Percentiles rank a stretch among this genome's conserved stretches.
Evolutionary conservation across 2,888 invertebrate species (phyloP).

Genomic region (Ormyrus labotus): DNA sequence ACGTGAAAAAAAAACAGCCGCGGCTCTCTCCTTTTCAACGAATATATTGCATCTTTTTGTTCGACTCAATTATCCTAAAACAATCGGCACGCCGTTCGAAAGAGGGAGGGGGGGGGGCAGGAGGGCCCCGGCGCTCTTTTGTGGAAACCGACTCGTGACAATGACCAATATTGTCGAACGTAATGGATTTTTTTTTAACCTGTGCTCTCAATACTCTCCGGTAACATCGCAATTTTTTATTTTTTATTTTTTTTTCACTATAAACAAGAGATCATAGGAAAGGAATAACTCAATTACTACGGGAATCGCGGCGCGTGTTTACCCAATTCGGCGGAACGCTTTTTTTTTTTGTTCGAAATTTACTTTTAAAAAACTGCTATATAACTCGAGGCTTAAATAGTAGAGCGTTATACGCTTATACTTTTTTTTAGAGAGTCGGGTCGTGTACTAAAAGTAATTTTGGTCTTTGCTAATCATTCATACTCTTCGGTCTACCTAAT

Average conservation of each 20-base stretch:
- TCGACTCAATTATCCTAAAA: constrained; percentile 2
- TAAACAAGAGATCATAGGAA: constrained; percentile 39
- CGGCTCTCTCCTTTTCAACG: neutral
- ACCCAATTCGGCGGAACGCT: too few relatives aligned
- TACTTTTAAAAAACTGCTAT: too few relatives aligned
- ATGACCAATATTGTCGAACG: constrained; percentile 24
- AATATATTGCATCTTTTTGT: too few relatives aligned
- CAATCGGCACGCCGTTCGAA: neutral
- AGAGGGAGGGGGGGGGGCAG: neutral
- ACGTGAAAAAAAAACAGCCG: neutral
- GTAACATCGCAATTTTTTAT: neutral
- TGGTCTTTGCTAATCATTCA: too few relatives aligned
- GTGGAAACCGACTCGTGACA: neutral
- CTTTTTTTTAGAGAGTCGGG: too few relatives aligned
- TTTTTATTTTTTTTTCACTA: neutral
- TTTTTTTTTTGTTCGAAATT: too few relatives aligned
- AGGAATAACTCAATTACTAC: constrained; percentile 2
- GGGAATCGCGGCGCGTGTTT: too few relatives aligned
- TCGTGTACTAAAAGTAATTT: too few relatives aligned
- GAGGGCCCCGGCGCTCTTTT: too few relatives aligned
- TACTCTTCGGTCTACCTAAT: too few relatives aligned
- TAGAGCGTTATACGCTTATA: too few relatives aligned
- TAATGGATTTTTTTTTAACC: constrained; percentile 10
- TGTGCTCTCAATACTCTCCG: neutral
- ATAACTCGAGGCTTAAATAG: too few relatives aligned